Base-by-base conservation (phyloP, 2,888 invertebrate genomes). In the Reticulitermes lucifugus region DNA sequence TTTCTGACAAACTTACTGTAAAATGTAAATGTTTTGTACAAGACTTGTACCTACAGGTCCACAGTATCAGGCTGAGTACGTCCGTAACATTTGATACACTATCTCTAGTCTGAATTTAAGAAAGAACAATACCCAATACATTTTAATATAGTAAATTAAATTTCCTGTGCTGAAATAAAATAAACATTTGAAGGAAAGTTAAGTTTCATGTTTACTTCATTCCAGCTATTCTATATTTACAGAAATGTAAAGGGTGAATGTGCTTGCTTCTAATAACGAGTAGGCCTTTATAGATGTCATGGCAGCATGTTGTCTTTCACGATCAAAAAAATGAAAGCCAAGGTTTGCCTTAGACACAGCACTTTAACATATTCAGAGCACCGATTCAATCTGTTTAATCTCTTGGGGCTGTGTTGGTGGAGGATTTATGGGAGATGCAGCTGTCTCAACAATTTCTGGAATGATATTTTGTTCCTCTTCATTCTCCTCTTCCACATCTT, bases 391-490 rank as follows among this genome's bases (percentile, higher is more conserved):
- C 90, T 95, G 95, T 89, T 94, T 93, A 88, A 94, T 93, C 89
- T 94, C 94, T 87, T 92, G 90, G n/a, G 85, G 91, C 90, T 51
- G 91, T 89, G 80, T 89, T 89, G 79, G 91, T 82, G 92, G 92
- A 7, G 87, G 86, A 81, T 93, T 93, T 86, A 91, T 90, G 59
- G 95, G 95, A 85, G 94, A 94, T 79, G 96, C 94, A 79, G 96
- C 94, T 0, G 96, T 96, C 91, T 95, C 95, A 7, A 95, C 93
- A 88, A 96, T 96, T 90, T 95, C 94, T 83, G 96, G 96, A 86
- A 96, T 92, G 81, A 87, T 86, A 88, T 94, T 94, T 87, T 94
- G 94, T 90, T 96, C 96, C 86, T 95, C 95, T 55, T 96, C 96
- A 25, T 94, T 94, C 86, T 91, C 91, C 14, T 93, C 93, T 88